These are phyloP conservation scores for Melanostoma mellinum DNA, from an alignment of 2,888 invertebrate genomes.

Conservation along the genomic window DNA sequence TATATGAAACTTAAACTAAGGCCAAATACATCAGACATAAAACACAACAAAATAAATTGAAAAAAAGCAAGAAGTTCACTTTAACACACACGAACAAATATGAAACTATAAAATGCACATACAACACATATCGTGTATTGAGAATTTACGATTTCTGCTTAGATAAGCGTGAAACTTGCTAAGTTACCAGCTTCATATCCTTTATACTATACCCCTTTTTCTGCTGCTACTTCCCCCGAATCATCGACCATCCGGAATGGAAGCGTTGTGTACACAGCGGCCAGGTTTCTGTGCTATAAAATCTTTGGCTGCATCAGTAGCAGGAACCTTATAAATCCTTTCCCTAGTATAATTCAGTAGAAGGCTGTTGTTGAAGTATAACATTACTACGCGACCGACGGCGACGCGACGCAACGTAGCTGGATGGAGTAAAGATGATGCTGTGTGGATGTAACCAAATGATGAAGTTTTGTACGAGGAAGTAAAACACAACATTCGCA, in stretches of 20 bases:
- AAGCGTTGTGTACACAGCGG: conserved; percentile 23
- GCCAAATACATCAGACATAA: conserved; percentile 25
- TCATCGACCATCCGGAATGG: neutral
- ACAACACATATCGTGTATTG: conserved; percentile 68
- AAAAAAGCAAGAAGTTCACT: conserved; percentile 14
- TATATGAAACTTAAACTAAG: neutral
- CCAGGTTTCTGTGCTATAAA: conserved; percentile 38
- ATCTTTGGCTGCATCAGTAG: conserved; percentile 43
- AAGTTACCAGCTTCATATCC: conserved; percentile 72
- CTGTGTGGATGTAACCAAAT: too few relatives aligned
- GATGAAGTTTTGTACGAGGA: conserved; percentile 46
- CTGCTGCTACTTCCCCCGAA: conserved; percentile 1
- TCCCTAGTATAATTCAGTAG: conserved; percentile 65
- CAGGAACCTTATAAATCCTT: conserved; percentile 64
- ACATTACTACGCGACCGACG: conserved; percentile 51
- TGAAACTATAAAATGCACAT: conserved; percentile 40
- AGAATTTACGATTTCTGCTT: conserved; percentile 72
- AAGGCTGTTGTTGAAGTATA: conserved; percentile 67
- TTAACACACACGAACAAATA: conserved; percentile 29
- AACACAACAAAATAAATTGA: conserved; percentile 18
- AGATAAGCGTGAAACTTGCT: conserved; percentile 72
- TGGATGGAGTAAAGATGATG: conserved; percentile 10
- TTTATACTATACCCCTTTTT: conserved; percentile 64
- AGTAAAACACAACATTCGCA: conserved; percentile 54
- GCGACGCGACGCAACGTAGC: conserved; percentile 4